phyloP scores from a whole-genome alignment of 1,140 invertebrate species.

The Trichomalopsis sarcophagae region DNA sequence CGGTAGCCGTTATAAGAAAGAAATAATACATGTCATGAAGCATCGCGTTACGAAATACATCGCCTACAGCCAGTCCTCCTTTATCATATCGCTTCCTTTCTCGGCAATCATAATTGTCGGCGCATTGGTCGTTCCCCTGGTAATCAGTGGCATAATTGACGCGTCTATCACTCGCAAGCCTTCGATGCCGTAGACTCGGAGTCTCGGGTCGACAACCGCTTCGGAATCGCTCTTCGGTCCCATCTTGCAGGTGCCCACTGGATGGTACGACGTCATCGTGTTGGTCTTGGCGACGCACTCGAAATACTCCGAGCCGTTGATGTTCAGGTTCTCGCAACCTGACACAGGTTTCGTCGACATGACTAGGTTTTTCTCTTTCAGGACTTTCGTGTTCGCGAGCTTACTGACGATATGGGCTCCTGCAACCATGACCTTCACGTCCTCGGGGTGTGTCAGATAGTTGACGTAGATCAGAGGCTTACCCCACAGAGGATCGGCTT shows the following conservation, averaged over 20 bases:
- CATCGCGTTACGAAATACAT: neutral
- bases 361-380: neutral
- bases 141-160: conserved; percentile 25
- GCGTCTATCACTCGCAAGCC: conserved; percentile 37
- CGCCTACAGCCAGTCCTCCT: conserved; percentile 13
- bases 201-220: conserved; percentile 35
- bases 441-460: conserved; percentile 80
- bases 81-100: conserved; percentile 35
- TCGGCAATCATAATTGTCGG: conserved; percentile 45
- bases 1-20: too few relatives aligned
- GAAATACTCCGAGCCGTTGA: conserved; percentile 69
- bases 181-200: conserved; percentile 54
- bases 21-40: neutral
- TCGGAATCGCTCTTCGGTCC: conserved; percentile 68
- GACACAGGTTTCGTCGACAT: conserved; percentile 57
- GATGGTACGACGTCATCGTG: conserved; percentile 64
- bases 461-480: conserved; percentile 88
- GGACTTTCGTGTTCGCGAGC: neutral
- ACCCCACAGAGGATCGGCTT: conserved; percentile 79
- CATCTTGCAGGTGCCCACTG: conserved; percentile 71
- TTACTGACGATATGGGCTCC: conserved; percentile 70
- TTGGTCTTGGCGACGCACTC: conserved; percentile 73
- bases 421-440: conserved; percentile 77
- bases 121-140: conserved; percentile 3
- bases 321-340: conserved; percentile 77